phyloP scores from a whole-genome alignment of 2,113 vertebrate genomes.

The Myrmecophaga tridactyla region DNA sequence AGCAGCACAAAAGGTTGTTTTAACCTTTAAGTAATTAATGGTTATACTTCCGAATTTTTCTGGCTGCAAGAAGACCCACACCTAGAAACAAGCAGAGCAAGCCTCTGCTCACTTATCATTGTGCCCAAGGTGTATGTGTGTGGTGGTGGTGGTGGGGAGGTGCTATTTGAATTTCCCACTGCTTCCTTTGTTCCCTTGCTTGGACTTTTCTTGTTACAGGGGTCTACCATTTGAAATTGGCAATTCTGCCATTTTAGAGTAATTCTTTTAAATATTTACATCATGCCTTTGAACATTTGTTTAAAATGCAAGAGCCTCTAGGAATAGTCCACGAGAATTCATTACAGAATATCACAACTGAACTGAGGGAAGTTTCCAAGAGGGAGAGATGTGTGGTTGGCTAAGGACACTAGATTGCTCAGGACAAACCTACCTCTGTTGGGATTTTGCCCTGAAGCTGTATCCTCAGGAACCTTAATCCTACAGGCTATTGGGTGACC shows the following conservation, averaged over 20 bases:
- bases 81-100: background rate
- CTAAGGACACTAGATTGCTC: background rate
- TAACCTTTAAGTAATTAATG: background rate
- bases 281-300: too few relatives aligned
- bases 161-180: background rate
- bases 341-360: background rate
- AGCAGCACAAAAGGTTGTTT: background rate
- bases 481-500: background rate
- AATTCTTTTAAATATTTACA: background rate
- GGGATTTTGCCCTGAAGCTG: background rate
- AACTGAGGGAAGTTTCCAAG: background rate
- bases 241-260: background rate
- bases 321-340: background rate
- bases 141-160: too few relatives aligned
- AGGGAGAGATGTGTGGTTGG: background rate
- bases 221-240: too few relatives aligned
- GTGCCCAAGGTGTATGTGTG: too few relatives aligned
- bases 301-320: constrained; percentile 13
- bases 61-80: background rate
- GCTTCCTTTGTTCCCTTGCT: background rate
- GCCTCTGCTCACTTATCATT: background rate
- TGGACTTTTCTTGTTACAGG: background rate
- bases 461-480: background rate
- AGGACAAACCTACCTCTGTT: background rate
- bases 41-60: background rate